Evolutionary conservation across 2,113 vertebrate species (phyloP), one percentile per base, ranked within the genome.

Genomic region (Cardinalis cardinalis): DNA sequence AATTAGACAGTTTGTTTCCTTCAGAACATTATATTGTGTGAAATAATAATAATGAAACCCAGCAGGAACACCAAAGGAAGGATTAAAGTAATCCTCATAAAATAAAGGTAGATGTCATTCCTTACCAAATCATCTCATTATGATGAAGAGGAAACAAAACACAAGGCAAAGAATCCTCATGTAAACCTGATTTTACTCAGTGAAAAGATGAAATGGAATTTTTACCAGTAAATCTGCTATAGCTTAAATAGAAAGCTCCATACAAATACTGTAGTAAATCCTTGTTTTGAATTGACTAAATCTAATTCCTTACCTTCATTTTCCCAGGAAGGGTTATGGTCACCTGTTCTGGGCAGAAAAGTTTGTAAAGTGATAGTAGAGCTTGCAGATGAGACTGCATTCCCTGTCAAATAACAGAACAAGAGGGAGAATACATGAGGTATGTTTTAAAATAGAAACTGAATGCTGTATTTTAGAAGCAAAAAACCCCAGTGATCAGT

Each of bases 291-390:
- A 77, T 4, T 64, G 21, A 56, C 44, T 25, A 49, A 55, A 88
- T 41, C 17, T 26, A 49, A 90, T 65, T 79, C 34, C 96, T 97
- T 96, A 99, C 99, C 98, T 97, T 99, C 26, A 84, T 96, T 94
- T 96, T 98, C 38, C 92, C 68, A 64, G 98, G 97, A 91, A 99
- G 91, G 51, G 97, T 97, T 34, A 99, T 96, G 7, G 97, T 97
- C 91, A 99, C 98, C 89, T 98, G 95, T 17, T 98, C 97, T 71
- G 99, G 98, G 74, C 96, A 97, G 84, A 98, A 99, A 63, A 98
- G 97, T 96, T 98, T 99, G 95, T 99, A 99, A 77, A 99, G 94
- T 1, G 98, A 98, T 14, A 99, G 96, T 3, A 99, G 95, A 93
- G 98, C 98, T 80, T 99, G 95, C 18, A 99, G 97, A 79, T 98